Conservation (phyloP, 2,113 vertebrate species). For the Pterocles gutturalis region DNA sequence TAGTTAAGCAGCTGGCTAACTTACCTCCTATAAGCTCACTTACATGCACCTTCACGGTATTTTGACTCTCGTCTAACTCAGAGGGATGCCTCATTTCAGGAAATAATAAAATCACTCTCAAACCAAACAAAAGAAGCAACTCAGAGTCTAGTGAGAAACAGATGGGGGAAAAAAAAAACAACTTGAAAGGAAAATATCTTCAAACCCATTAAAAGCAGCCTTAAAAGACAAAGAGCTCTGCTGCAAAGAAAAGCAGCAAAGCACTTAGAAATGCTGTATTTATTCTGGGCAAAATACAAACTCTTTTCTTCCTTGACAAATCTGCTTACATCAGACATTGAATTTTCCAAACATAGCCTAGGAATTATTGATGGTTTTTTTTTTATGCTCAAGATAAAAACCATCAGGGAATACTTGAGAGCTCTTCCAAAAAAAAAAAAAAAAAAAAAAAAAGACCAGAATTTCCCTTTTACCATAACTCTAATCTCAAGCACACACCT, state of each 20-base stretch:
- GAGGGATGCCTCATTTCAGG: neutral
- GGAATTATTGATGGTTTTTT: constrained; percentile 42
- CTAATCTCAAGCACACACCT: neutral
- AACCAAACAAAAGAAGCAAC: neutral
- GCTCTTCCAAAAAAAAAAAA: neutral
- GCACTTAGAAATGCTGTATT: constrained; percentile 38
- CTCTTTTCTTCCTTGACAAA: constrained; percentile 18
- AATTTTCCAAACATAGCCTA: constrained; percentile 42
- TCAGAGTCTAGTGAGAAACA: neutral
- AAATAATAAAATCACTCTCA: neutral
- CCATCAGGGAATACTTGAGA: neutral
- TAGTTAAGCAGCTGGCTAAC: neutral
- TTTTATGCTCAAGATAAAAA: neutral
- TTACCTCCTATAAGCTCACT: neutral
- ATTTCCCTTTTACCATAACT: neutral
- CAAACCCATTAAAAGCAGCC: neutral
- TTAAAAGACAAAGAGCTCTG: constrained; percentile 14
- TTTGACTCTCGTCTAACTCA: neutral
- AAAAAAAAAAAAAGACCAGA: neutral
- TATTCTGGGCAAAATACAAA: constrained; percentile 32
- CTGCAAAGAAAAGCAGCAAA: neutral
- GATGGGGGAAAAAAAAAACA: neutral
- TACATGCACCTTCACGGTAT: neutral
- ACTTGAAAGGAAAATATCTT: neutral
- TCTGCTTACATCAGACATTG: constrained; percentile 25